Base-by-base conservation (phyloP, 2,888 invertebrate species). In the Listrodromus nycthemerus region DNA sequence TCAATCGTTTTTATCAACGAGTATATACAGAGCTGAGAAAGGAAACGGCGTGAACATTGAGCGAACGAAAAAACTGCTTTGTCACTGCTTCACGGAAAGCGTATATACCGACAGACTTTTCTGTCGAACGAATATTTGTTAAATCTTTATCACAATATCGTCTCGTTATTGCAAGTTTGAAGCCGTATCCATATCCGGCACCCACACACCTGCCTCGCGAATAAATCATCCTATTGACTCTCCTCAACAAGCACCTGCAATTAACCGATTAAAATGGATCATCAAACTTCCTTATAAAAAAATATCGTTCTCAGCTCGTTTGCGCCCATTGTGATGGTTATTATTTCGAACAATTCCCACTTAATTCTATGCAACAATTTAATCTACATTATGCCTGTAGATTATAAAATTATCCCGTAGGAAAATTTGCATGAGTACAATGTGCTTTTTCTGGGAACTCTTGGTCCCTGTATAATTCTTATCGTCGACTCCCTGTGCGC, bases 1-100 rank as follows among this genome's bases (percentile, higher is more conserved):
- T 92, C 92, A 92, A 92, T 92, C 90, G 86, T 45, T 71, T 65
- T 66, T 19, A 37, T 37, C 10, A 48, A 58, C 75, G 50, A 66
- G 50, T 41, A 65, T 41, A 50, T 52, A 37, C 74, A 58, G 16
- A 55, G 63, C 48, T 41, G 50, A 65, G 24, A 66, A 41, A 67
- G 58, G 27, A 50, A 80, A 61, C 52, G 27, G 61, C n/a, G 45
- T 63, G 30, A 76, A 21, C 13, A 16, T 7, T 70, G 55, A 45
- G 41, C 70, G 45, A 71, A 80, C 66, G n/a, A 70, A 70, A 70
- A 74, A 75, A 79, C 19, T 21, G 55, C 13, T 33, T 10, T n/a
- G 73, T 80, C 83, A 65, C 61, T 80, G 61, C 52, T 33, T 13
- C 19, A 37, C 19, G 4, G 37, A 37, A 52, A 37, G 30, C 27